A percentile compares a stretch with the other conserved stretches of the same genome.
Evolutionary conservation across 2,113 vertebrate species (phyloP).

Genomic region (Lophius piscatorius): DNA sequence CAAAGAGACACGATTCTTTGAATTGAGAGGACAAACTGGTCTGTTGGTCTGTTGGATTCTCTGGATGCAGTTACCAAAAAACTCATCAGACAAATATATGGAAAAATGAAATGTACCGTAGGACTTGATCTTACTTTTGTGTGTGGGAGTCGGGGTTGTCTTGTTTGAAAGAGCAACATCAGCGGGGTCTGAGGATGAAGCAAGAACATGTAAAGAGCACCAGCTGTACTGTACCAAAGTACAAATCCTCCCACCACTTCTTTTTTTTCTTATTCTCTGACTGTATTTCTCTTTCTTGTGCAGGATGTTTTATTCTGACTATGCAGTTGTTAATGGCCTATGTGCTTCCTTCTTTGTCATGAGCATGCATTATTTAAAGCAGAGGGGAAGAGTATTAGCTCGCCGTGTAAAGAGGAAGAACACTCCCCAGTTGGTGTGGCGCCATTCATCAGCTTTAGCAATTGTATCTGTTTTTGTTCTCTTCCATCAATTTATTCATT

Average conservation of each 20-base stretch:
- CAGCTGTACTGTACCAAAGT: constrained; percentile 17
- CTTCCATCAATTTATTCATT: background rate
- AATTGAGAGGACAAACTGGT: too few relatives aligned
- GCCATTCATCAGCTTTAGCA: constrained; percentile 36
- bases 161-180: constrained; percentile 11
- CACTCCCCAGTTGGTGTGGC: constrained; percentile 28
- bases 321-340: constrained; percentile 51
- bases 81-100: too few relatives aligned
- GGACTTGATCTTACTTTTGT: background rate
- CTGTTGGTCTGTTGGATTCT: too few relatives aligned
- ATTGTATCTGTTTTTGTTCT: background rate
- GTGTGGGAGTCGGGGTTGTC: constrained; percentile 24
- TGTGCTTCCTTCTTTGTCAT: constrained; percentile 45
- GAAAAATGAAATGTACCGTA: too few relatives aligned
- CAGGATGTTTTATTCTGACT: constrained; percentile 56
- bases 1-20: too few relatives aligned
- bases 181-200: background rate
- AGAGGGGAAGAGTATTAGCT: constrained; percentile 35
- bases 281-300: constrained; percentile 28
- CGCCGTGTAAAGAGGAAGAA: constrained; percentile 33
- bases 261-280: background rate
- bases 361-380: constrained; percentile 66
- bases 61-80: too few relatives aligned
- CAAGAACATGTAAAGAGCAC: constrained; percentile 10
- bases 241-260: constrained; percentile 20